Evolutionary conservation across 1,140 invertebrate species (phyloP).

Genomic region (Tetramorium alpestre): DNA sequence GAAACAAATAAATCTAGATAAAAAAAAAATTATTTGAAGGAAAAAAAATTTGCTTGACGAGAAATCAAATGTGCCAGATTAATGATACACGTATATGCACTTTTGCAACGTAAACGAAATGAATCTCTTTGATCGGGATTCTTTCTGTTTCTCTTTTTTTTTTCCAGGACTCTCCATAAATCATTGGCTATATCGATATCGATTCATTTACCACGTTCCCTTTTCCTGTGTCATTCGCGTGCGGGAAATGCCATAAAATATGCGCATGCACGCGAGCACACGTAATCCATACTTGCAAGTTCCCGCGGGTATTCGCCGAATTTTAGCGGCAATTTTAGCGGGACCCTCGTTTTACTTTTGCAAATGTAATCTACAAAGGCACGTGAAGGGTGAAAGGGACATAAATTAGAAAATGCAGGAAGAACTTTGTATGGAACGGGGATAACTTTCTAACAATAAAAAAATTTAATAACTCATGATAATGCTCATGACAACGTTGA

Average conservation of each 20-base stretch:
- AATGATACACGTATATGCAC: too few species aligned
- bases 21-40: background rate
- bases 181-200: constrained; percentile 22
- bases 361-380: constrained; percentile 53
- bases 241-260: constrained; percentile 57
- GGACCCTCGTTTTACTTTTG: constrained; percentile 11
- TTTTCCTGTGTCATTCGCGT: constrained; percentile 1
- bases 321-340: constrained; percentile 48
- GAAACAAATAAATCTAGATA: background rate
- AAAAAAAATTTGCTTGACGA: background rate
- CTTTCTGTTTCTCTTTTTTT: background rate
- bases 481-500: background rate
- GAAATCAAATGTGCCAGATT: background rate
- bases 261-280: constrained; percentile 71
- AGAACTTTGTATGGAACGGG: background rate
- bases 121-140: background rate
- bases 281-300: constrained; percentile 70
- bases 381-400: background rate
- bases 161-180: background rate
- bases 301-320: constrained; percentile 54
- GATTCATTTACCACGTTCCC: background rate
- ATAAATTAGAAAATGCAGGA: background rate
- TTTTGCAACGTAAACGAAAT: background rate
- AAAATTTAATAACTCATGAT: constrained; percentile 27
- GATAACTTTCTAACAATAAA: background rate